Base-by-base conservation (phyloP, 2,888 invertebrate genomes). In the Lasioglossum zephyrum region DNA sequence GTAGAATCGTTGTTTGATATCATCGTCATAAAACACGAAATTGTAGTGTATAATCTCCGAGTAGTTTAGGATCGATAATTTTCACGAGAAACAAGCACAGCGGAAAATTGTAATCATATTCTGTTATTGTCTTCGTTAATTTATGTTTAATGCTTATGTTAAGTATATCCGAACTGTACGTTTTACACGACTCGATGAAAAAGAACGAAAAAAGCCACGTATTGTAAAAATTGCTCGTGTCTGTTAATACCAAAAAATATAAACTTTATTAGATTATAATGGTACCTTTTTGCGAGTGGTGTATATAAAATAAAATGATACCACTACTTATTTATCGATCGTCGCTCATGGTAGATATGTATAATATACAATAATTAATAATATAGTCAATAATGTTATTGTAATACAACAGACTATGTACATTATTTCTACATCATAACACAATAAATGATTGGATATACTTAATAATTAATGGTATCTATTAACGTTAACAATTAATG, bases 221-320 rank as follows among this genome's bases (percentile, higher is more conserved):
- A 84, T 86, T 81, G 69, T 82, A 88, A 80, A 86, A 91, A 91
- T 87, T 82, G 79, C 87, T 88, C 77, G 83, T 90, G 81, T 87
- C 89, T 88, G 87, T 91, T 92, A 88, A 92, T 94, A 94, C 92
- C 92, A 94, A 94, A 94, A 93, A 94, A 94, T 94, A 94, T 91
- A 94, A 94, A 94, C 89, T 94, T 94, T 94, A 94, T 94, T 94
- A 83, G 88, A 90, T 91, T 87, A 91, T 93, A 88, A 89, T 92
- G 80, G 77, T 91, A 88, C 66, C 41, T 90, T 88, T 90, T 88
- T 89, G 72, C 60, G 81, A 87, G 87, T 89, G 78, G 88, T 92
- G 89, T 91, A 91, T 93, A 94, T 93, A 94, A 93, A 93, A 93
- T 92, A 93, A 93, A 93, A 92, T 92, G 91, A 93, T 92, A 89